A percentile compares a stretch with the other conserved stretches of the same genome.
These are phyloP conservation scores for Chiloscyllium plagiosum DNA, from an alignment of 2,113 vertebrate genomes.

Conservation along the genomic window DNA sequence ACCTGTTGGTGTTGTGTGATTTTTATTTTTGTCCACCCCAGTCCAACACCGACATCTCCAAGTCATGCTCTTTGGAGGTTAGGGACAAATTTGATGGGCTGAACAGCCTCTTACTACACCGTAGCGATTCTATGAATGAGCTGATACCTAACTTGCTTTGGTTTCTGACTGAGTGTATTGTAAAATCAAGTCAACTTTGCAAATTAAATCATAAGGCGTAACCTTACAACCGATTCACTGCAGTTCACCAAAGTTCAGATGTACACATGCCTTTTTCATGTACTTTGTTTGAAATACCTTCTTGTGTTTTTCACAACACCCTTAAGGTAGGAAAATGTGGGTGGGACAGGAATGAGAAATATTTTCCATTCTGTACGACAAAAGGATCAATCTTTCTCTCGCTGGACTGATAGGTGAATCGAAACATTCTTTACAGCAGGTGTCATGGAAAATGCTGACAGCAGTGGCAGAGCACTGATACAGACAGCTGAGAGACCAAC, in stretches of 20 bases:
- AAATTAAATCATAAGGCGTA: neutral
- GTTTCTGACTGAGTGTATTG: neutral
- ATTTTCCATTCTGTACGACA: slow-evolving; percentile 24
- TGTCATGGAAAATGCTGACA: slow-evolving; percentile 18
- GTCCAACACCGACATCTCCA: no score
- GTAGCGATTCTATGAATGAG: no score
- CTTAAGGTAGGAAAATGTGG: slow-evolving; percentile 17
- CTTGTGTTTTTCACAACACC: neutral
- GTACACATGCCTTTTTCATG: neutral
- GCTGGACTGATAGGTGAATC: neutral
- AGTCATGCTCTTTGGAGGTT: no score
- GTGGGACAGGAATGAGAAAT: slow-evolving; percentile 5
- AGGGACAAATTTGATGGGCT: no score
- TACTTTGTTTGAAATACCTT: neutral
- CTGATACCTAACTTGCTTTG: neutral
- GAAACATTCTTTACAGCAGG: slow-evolving; percentile 28
- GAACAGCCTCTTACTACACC: no score
- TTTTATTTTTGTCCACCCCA: no score
- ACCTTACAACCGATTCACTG: neutral
- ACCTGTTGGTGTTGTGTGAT: no score
- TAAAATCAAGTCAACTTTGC: no score
- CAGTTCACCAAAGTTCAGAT: slow-evolving; percentile 8
- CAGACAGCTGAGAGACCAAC: neutral
- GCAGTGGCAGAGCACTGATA: neutral
- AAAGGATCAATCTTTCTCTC: neutral